Base-by-base conservation (phyloP, 2,888 invertebrate genomes). In the Agriopis aurantiaria region DNA sequence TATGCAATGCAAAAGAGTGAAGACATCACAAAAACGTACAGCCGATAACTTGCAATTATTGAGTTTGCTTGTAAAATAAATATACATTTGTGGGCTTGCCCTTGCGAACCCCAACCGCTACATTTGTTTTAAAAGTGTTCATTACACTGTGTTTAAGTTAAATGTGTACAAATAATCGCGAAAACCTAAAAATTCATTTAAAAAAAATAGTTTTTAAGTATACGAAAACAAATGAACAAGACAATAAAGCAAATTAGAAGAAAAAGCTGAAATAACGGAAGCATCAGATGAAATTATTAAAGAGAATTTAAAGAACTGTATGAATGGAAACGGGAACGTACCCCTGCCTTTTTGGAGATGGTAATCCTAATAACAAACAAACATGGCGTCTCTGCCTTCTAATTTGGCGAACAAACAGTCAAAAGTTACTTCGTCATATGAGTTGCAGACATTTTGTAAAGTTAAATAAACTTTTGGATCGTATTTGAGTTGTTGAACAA, bases 401-500 rank as follows among this genome's bases (percentile, higher is more conserved):
- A 91, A 92, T 90, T 90, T 88, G 76, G 81, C 80, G 82, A 84
- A 80, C 77, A 83, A 84, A 85, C 79, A 82, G 46, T 75, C 72
- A 78, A 72, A 82, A 79, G 80, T 78, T 79, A 76, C 72, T 72
- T 57, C 74, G 77, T 75, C 79, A 76, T 80, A 78, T 79, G 81
- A 82, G 82, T 81, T 77, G 78, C 80, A 77, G 84, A 86, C 86
- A 85, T 86, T 85, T 82, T 80, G 82, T 85, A 80, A 81, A 85
- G 82, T 88, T 87, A 85, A 88, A 87, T 84, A 89, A 90, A 91
- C 87, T 90, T 84, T 79, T 75, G 82, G 82, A 88, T 88, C 88
- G 88, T 90, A 90, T 92, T 91, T 91, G 90, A 91, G 85, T 92
- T 91, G 84, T 77, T 80, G 71, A 81, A 82, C 84, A 81, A 76